Evolutionary conservation across 2,113 vertebrate genomes (phyloP).

Genomic region (Chlamydotis undulata): DNA sequence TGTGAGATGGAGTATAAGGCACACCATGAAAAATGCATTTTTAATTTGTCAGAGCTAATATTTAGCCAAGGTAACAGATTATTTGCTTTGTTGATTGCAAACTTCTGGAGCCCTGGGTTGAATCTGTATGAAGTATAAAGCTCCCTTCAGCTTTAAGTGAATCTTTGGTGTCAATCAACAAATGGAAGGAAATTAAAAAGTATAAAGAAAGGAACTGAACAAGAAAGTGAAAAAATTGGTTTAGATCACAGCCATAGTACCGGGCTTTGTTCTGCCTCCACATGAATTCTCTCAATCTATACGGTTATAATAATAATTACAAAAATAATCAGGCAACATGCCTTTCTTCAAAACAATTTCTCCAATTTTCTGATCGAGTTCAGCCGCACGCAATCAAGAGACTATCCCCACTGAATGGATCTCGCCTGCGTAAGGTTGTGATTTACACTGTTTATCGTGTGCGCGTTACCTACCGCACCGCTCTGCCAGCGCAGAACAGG

Average conservation of each 20-base stretch:
- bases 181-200: not conserved
- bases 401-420: not conserved
- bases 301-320: not conserved
- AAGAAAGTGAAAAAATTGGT: not conserved
- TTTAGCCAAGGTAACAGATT: slow-evolving; percentile 21
- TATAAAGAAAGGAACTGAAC: not conserved
- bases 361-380: not conserved
- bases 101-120: not conserved
- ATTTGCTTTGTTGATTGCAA: slow-evolving; percentile 2
- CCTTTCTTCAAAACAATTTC: not conserved
- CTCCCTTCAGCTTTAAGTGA: not conserved
- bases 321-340: not conserved
- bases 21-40: not conserved
- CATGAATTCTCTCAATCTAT: not conserved
- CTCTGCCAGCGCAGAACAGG: not conserved
- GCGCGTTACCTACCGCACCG: not conserved
- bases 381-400: not conserved
- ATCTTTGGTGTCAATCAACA: not conserved
- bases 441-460: not conserved
- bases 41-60: slow-evolving; percentile 34
- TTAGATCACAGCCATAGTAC: not conserved
- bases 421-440: not conserved
- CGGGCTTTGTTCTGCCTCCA: not conserved
- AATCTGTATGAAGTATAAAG: not conserved
- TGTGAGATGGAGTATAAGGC: not conserved